Evolutionary conservation across 1,140 invertebrate species (phyloP).

Genomic region (Drosophila rufa): DNA sequence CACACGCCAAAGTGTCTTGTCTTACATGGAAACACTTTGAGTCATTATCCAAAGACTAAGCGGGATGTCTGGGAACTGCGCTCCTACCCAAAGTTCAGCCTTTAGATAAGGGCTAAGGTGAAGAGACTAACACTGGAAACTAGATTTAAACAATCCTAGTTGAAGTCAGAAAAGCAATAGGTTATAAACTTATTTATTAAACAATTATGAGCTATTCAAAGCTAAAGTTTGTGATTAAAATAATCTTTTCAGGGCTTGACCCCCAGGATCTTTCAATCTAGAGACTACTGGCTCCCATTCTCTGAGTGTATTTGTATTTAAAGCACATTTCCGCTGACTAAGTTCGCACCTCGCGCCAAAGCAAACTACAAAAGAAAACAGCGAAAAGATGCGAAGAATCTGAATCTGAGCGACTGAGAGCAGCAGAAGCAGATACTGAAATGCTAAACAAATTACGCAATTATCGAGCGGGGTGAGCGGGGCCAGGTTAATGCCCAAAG

Average conservation of each 20-base stretch:
- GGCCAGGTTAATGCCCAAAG: constrained; percentile 36
- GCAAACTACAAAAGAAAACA: constrained; percentile 23
- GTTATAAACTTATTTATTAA: neutral
- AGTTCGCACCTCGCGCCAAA: constrained; percentile 41
- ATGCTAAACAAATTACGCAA: constrained; percentile 66
- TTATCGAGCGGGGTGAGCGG: constrained; percentile 29
- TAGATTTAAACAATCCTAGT: neutral
- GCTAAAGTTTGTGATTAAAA: neutral
- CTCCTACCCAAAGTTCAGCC: constrained; percentile 5
- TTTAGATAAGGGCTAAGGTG: constrained; percentile 9
- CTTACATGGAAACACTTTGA: constrained; percentile 60
- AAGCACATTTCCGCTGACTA: constrained; percentile 46
- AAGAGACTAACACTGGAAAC: neutral
- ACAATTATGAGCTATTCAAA: neutral
- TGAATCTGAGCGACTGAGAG: constrained; percentile 15
- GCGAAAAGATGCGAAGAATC: constrained; percentile 44
- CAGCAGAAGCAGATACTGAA: constrained; percentile 25
- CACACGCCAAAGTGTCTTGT: constrained; percentile 67
- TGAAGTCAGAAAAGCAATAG: too few relatives aligned
- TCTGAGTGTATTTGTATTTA: constrained; percentile 21
- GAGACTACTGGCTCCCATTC: neutral
- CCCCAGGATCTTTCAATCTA: too few relatives aligned
- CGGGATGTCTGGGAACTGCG: constrained; percentile 32
- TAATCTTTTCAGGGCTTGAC: neutral
- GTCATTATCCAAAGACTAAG: constrained; percentile 14